phyloP scores from a whole-genome alignment of 2,888 invertebrate species.

The Hanleya hanleyi region DNA sequence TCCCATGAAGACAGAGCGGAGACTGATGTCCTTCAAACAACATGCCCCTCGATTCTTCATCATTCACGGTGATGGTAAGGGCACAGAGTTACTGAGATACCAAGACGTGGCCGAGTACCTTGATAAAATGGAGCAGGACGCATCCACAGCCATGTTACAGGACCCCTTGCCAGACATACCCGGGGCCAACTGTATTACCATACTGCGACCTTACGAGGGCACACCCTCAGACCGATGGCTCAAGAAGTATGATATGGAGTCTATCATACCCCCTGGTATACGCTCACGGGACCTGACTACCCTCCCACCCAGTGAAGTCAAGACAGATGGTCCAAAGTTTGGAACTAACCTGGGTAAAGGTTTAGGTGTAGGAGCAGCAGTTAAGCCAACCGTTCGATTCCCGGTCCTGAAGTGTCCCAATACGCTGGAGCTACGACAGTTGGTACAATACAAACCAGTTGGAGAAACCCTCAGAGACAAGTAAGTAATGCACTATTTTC shows the following conservation, averaged over 20 bases:
- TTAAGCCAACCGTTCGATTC: slow-evolving; percentile 42
- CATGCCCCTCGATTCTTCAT: slow-evolving; percentile 72
- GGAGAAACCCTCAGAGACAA: slow-evolving; percentile 49
- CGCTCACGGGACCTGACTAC: slow-evolving; percentile 64
- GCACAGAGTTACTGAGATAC: slow-evolving; percentile 68
- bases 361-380: slow-evolving; percentile 61
- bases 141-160: slow-evolving; percentile 66
- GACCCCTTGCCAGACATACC: slow-evolving; percentile 70
- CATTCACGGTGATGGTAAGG: slow-evolving; percentile 69
- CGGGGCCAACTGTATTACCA: slow-evolving; percentile 67
- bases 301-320: slow-evolving; percentile 66
- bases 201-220: slow-evolving; percentile 64
- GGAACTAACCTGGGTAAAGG: slow-evolving; percentile 70
- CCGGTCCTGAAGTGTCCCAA: slow-evolving; percentile 68
- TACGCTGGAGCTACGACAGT: slow-evolving; percentile 64
- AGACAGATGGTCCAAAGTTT: slow-evolving; percentile 66
- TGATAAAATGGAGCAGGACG: slow-evolving; percentile 65
- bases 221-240: slow-evolving; percentile 68
- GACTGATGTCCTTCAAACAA: slow-evolving; percentile 54
- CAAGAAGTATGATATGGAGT: slow-evolving; percentile 65
- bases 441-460: slow-evolving; percentile 70
- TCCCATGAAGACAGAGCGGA: slow-evolving; percentile 26
- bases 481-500: slow-evolving; percentile 42
- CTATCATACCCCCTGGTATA: slow-evolving; percentile 70
- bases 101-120: slow-evolving; percentile 70